Percentiles rank a stretch among this genome's conserved stretches.
These are phyloP conservation scores for Drosophila simulans DNA, from an alignment of 1,140 invertebrate genomes.

Conservation along the genomic window DNA sequence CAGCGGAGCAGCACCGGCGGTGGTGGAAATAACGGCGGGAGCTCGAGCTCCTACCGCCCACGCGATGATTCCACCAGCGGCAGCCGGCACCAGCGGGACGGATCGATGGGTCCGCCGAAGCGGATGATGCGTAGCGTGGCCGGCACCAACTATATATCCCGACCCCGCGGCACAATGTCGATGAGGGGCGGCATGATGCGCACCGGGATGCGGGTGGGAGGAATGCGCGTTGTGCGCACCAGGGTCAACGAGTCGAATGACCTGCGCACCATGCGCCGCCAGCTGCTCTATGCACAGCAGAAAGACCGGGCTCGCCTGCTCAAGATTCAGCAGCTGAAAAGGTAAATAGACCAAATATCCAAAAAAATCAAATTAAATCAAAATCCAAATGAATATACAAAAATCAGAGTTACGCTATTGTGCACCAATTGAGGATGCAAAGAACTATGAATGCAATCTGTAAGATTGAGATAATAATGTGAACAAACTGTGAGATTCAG, in stretches of 20 bases:
- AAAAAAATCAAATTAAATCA: constrained; percentile 12
- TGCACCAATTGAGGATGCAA: constrained; percentile 13
- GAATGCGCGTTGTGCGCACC: constrained; percentile 70
- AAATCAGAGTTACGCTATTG: constrained; percentile 24
- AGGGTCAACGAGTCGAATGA: constrained; percentile 71
- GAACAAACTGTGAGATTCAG: constrained; percentile 21
- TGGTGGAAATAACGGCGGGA: constrained; percentile 43
- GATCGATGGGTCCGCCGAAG: constrained; percentile 81
- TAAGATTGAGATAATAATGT: constrained; percentile 9
- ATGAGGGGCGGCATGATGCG: constrained; percentile 72
- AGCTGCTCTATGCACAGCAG: constrained; percentile 79
- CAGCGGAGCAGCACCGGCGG: constrained; percentile 62
- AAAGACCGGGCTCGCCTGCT: constrained; percentile 80
- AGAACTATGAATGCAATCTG: constrained; percentile 12
- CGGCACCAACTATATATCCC: constrained; percentile 73
- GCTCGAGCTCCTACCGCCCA: constrained; percentile 67
- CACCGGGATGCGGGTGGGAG: constrained; percentile 69
- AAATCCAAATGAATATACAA: constrained; percentile 5
- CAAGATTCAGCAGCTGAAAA: constrained; percentile 83
- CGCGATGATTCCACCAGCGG: constrained; percentile 62
- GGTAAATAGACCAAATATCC: constrained; percentile 69
- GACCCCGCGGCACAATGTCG: constrained; percentile 66
- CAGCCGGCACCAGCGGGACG: constrained; percentile 70
- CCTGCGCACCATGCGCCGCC: constrained; percentile 79
- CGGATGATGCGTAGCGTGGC: constrained; percentile 73